Base-by-base conservation (phyloP, 2,888 invertebrate genomes). In the Helobdella robusta region DNA sequence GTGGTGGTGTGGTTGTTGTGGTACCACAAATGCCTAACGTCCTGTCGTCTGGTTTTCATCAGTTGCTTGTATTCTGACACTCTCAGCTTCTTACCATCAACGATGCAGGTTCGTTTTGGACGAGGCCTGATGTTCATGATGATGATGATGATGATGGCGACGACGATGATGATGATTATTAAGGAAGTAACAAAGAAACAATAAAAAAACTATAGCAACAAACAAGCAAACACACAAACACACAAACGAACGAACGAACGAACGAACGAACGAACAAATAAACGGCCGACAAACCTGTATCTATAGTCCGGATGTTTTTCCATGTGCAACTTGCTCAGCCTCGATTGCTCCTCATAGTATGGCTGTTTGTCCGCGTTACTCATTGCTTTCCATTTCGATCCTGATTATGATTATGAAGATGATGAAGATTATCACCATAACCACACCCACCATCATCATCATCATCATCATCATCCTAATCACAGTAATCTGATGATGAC, bases 311-410 rank as follows among this genome's bases (percentile, higher is more conserved):
- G 98, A 78, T 98, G 97, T 77, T 95, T 95, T 79, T 98, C 97
- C 98, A 98, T 98, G 80, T 98, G 98, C 52, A 89, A 82, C 78
- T 98, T 98, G 28, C 95, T 95, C 58, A 92, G 82, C 65, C 98
- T 86, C 11, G 94, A 94, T 78, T 98, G 98, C 76, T 98, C 98
- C 79, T 98, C 98, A 80, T 98, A 98, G 50, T 61, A 70, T 6
- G 70, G 70, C 64, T 70, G 69, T 54, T 70, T 70, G 34, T 69
- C 70, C 3, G 66, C 66, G 36, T 69, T 70, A 20, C 93, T 89
- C 98, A 98, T 98, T 8, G 89, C 86, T 82, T 98, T 98, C 98
- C 98, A 98, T 73, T 93, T 85, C 20, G 95, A 92, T 18, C 97
- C 97, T 81, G 4, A 32, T 34, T 4, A 59, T 25, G 20, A 46